Conservation (phyloP, 2,797 vertebrate species). For the Leuciscus waleckii region DNA sequence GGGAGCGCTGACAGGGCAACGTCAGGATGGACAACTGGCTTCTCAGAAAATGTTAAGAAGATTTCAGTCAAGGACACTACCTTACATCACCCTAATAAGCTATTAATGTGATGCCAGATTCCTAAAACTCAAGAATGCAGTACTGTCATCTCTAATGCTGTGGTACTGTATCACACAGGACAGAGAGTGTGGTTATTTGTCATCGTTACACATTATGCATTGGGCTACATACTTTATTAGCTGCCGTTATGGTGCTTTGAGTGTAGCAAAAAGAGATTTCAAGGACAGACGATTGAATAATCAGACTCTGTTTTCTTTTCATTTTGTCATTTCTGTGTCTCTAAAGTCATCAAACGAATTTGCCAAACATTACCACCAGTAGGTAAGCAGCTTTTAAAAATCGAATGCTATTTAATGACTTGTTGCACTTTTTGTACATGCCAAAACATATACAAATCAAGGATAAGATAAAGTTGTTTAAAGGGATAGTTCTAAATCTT, state of each 20-base stretch:
- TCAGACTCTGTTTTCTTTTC: not conserved
- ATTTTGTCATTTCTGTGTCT: not conserved
- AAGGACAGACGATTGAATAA: not conserved
- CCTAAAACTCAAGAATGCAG: constrained; percentile 10
- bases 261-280: not conserved
- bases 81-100: constrained; percentile 42
- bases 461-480: too few relatives aligned
- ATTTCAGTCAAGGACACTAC: constrained; percentile 33
- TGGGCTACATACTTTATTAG: constrained; percentile 11
- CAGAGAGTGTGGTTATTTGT: constrained; percentile 35
- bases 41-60: constrained; percentile 24
- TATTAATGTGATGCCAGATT: constrained; percentile 43
- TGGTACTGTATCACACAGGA: constrained; percentile 18
- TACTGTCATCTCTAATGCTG: constrained; percentile 18
- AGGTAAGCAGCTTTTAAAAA: too few relatives aligned
- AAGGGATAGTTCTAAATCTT: too few relatives aligned
- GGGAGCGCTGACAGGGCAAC: constrained; percentile 51
- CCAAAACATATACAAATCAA: too few relatives aligned
- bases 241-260: not conserved
- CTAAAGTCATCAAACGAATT: not conserved
- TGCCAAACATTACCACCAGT: not conserved
- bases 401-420: too few relatives aligned
- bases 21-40: constrained; percentile 24
- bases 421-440: too few relatives aligned
- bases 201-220: constrained; percentile 10